Conservation (phyloP, 2,888 invertebrate genomes). For the Meghimatium bilineatum region DNA sequence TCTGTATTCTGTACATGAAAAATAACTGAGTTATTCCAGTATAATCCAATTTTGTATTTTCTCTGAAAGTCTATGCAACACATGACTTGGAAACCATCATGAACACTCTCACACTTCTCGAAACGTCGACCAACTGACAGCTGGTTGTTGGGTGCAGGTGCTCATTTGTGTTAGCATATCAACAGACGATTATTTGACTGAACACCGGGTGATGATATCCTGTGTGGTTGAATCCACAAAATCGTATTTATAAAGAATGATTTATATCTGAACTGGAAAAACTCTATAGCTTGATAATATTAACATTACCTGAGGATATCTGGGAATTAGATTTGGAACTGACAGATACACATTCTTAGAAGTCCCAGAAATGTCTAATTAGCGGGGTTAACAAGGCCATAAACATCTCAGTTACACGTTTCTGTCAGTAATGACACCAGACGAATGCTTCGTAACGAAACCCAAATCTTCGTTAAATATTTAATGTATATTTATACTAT, state of each 20-base stretch:
- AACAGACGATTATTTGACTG: background rate
- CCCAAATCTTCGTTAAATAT: background rate
- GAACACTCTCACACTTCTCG: background rate
- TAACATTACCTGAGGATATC: background rate
- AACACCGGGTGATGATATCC: background rate
- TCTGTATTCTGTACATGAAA: too few relatives aligned
- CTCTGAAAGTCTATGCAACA: background rate
- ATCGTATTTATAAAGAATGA: background rate
- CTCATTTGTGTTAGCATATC: conserved; percentile 15
- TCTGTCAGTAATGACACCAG: background rate
- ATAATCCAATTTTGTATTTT: conserved; percentile 32
- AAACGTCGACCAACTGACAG: conserved; percentile 15
- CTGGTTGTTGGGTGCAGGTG: conserved; percentile 14
- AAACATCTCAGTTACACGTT: background rate
- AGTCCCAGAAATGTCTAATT: background rate
- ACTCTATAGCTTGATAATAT: background rate
- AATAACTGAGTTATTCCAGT: background rate
- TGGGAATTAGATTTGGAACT: background rate
- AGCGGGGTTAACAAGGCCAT: background rate
- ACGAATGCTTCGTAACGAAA: background rate
- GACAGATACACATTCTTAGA: conserved; percentile 5
- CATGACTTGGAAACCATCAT: conserved; percentile 10
- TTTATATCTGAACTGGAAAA: background rate
- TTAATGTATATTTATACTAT: background rate
- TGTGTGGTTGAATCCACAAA: background rate